Base-by-base conservation (phyloP, 2,888 invertebrate species). In the Dryomyza anilis region DNA sequence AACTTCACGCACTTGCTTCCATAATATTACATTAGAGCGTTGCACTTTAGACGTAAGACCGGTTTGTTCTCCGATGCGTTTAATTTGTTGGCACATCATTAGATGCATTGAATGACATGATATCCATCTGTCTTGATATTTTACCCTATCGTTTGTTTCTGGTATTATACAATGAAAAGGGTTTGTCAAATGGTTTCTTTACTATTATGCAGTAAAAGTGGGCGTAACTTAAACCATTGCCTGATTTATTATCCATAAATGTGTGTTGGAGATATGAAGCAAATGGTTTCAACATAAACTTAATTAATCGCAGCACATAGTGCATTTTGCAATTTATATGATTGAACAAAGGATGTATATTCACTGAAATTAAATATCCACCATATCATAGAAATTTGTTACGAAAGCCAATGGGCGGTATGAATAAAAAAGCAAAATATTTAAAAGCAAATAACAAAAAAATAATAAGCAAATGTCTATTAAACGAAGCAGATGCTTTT, bases 51-150 rank as follows among this genome's bases (percentile, higher is more conserved):
- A 8, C 29, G 25, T 16, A n/a, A n/a, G n/a, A 39, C 7, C 30
- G n/a, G 57, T 21, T 19, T 36, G 48, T 16, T 55, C 74, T 71
- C 74, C 16, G 76, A 77, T 73, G 76, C 77, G 73, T 77, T 76
- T 71, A 78, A 76, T 76, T 79, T 79, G 77, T 75, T 79, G 78
- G 76, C 78, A 79, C 74, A 78, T 80, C 78, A 80, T 79, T 79
- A 80, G 79, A 76, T 73, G 75, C 68, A 75, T 70, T 72, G 71
- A 69, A 67, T 67, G 53, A 50, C 52, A 63, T 56, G 63, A 63
- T 56, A 63, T 64, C 63, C 71, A 72, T 72, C 72, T 72, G 72
- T 70, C 71, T 71, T 64, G 36, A 66, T 67, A 65, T 66, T 65
- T 53, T 57, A 43, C 36, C 63, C 25, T 56, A 45, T 48, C 30